Evolutionary conservation across 2,888 invertebrate genomes (phyloP), one percentile per base, ranked within the genome.

Genomic region (Orthosia incerta): DNA sequence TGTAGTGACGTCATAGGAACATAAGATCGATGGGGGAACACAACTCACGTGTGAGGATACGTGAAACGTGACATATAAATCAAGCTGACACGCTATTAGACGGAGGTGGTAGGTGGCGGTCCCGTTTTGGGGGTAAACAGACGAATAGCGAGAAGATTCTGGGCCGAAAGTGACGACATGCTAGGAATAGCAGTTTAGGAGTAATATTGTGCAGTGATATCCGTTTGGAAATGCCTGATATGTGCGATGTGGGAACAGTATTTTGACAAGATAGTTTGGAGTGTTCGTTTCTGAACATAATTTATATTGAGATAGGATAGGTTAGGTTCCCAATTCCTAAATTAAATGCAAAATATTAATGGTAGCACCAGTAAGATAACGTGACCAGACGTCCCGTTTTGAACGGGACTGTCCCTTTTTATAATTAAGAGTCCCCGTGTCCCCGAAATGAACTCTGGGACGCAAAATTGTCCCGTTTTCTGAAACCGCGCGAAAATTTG

Each of bases 21-120:
- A 50, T 45, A 55, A 78, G 70, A 82, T 68, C 53, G 60, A 65
- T 78, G 69, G 70, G 71, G 60, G 55, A 50, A 56, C 31, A 26
- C 46, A 39, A 15, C n/a, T 81, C 83, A 83, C 79, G 80, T 73
- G 77, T 74, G 65, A 26, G 64, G 57, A 51, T 71, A 79, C 79
- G 69, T 76, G 78, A 48, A 74, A 76, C 78, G 80, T 84, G 86
- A 84, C 57, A 60, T 65, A 67, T 85, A 79, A 85, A 84, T 84
- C 86, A 76, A 62, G 76, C 77, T 82, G 84, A 85, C 82, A 53
- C 62, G 53, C 50, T 61, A 60, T 63, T 75, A 53, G 18, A 56
- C 23, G 71, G 71, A 59, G 67, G 73, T 39, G 71, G 74, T 76
- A 65, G 71, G 73, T 51, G 70, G 73, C 45, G 45, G 62, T 83